phyloP scores from a whole-genome alignment of 2,113 vertebrate species.

The Apaloderma vittatum region DNA sequence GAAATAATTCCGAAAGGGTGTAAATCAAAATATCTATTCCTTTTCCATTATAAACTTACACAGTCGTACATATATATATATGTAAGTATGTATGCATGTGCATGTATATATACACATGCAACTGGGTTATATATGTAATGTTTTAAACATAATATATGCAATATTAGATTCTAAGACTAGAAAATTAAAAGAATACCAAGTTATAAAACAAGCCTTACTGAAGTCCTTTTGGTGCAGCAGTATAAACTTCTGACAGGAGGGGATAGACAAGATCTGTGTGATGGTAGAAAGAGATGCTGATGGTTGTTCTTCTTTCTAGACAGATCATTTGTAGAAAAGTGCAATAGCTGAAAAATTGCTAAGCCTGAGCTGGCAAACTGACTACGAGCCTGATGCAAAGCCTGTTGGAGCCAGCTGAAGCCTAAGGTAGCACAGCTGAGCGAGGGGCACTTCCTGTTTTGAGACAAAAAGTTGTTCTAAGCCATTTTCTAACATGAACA shows the following conservation, averaged over 20 bases:
- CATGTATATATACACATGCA: background rate
- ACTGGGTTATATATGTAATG: background rate
- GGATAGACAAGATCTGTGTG: background rate
- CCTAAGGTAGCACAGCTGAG: background rate
- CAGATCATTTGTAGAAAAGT: background rate
- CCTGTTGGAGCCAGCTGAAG: background rate
- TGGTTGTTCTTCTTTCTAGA: background rate
- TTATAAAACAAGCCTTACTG: background rate
- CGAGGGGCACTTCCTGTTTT: background rate
- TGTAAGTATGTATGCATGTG: accelerated
- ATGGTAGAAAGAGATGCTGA: background rate
- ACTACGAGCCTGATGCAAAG: background rate
- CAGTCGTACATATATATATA: background rate
- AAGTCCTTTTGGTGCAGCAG: background rate
- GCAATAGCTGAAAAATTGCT: background rate
- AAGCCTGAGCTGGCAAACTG: background rate
- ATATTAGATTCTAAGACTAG: background rate
- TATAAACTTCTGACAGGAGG: background rate
- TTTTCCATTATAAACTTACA: background rate
- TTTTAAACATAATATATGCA: background rate
- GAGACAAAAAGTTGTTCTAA: background rate
- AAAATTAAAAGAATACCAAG: background rate
- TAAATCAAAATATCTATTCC: background rate
- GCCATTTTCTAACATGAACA: background rate
- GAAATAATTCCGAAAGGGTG: background rate